Percentiles rank a stretch among this genome's conserved stretches.
phyloP scores from a whole-genome alignment of 2,888 invertebrate genomes.

The Mycalesis mineus region DNA sequence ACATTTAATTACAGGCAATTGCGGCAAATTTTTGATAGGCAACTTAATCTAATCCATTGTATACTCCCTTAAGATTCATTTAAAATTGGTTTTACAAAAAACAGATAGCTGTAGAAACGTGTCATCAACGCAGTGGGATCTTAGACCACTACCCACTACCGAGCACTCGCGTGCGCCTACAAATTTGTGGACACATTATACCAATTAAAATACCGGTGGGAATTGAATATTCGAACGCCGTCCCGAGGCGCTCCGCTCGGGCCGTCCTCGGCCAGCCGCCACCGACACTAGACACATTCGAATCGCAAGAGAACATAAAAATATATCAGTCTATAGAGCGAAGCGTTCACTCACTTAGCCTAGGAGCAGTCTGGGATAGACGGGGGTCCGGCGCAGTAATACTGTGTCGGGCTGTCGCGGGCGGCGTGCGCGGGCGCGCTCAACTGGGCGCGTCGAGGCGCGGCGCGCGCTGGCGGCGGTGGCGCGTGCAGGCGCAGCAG shows the following conservation, averaged over 20 bases:
- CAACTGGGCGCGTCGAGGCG: slow-evolving; percentile 46
- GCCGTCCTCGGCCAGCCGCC: slow-evolving; percentile 52
- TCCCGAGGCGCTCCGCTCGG: slow-evolving; percentile 36
- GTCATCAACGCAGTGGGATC: too few species aligned
- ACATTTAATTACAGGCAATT: too few species aligned
- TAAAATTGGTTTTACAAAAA: too few species aligned
- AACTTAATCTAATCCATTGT: too few species aligned
- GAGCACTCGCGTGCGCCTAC: slow-evolving; percentile 27
- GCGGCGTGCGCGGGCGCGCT: slow-evolving; percentile 33
- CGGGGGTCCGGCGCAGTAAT: slow-evolving; percentile 20
- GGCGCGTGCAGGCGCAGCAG: slow-evolving; percentile 80
- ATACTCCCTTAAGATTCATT: too few species aligned
- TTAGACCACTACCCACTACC: slow-evolving; percentile 15
- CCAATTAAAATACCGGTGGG: slow-evolving; percentile 78
- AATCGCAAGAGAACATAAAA: slow-evolving; percentile 71
- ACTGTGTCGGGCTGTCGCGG: slow-evolving; percentile 13
- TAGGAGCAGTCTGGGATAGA: slow-evolving; percentile 61
- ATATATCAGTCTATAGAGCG: slow-evolving; percentile 73
- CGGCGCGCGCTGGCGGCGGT: slow-evolving; percentile 58
- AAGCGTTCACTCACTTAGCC: slow-evolving; percentile 68
- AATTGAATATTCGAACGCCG: slow-evolving; percentile 63
- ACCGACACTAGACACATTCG: slow-evolving; percentile 62
- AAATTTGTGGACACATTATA: slow-evolving; percentile 58
- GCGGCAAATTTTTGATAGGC: too few species aligned
- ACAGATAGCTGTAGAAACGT: too few species aligned